Conservation (phyloP, 2,113 vertebrate genomes). For the Oplegnathus fasciatus region DNA sequence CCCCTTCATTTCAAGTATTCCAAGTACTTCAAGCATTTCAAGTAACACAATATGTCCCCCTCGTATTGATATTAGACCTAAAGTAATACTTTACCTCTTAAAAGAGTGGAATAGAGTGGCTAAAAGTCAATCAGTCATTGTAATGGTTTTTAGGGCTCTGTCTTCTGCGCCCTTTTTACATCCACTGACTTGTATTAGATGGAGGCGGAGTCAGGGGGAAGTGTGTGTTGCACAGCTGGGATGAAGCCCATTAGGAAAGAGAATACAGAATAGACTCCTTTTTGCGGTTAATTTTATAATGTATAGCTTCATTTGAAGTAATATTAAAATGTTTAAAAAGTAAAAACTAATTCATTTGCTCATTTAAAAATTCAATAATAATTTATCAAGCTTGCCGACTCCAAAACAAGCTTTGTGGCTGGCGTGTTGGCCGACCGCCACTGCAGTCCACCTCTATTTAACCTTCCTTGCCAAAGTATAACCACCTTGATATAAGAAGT, state of each 20-base stretch:
- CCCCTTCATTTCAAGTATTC: too few relatives aligned
- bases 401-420: too few relatives aligned
- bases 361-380: not conserved
- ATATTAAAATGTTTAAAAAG: not conserved
- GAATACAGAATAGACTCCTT: not conserved
- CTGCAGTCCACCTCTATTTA: not conserved
- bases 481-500: too few relatives aligned
- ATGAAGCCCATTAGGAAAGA: not conserved
- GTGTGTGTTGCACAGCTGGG: not conserved
- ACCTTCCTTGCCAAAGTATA: not conserved
- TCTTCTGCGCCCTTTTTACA: not conserved
- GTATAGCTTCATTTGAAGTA: too few relatives aligned
- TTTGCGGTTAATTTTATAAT: too few relatives aligned
- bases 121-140: not conserved
- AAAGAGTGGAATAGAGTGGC: not conserved
- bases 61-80: too few relatives aligned
- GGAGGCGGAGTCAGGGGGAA: not conserved
- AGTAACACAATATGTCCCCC: too few relatives aligned
- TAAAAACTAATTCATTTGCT: not conserved
- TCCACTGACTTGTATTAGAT: not conserved
- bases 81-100: too few relatives aligned
- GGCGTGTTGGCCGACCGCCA: too few relatives aligned
- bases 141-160: not conserved
- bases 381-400: too few relatives aligned
- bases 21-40: too few relatives aligned